These are phyloP conservation scores for Eupithecia tripunctaria DNA, from an alignment of 2,888 invertebrate genomes.

Conservation along the genomic window DNA sequence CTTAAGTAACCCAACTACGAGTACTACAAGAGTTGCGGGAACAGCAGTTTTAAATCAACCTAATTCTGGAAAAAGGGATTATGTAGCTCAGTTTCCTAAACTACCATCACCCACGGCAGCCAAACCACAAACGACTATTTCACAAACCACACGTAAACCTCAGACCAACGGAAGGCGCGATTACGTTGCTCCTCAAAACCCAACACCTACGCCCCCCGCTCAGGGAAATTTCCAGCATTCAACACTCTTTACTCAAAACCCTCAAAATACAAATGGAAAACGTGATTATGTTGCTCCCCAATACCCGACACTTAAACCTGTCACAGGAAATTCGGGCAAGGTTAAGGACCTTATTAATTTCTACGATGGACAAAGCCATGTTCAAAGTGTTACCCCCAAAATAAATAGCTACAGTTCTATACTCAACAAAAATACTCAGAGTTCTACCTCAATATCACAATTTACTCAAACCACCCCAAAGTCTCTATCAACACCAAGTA, in stretches of 20 bases:
- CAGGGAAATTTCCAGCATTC: slow-evolving; percentile 51
- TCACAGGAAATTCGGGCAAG: slow-evolving; percentile 56
- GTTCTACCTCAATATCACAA: slow-evolving; percentile 37
- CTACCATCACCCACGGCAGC: slow-evolving; percentile 36
- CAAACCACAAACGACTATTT: slow-evolving; percentile 33
- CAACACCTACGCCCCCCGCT: slow-evolving; percentile 51
- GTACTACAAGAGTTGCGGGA: slow-evolving; percentile 18
- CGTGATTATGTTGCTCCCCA: slow-evolving; percentile 70
- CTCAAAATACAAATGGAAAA: slow-evolving; percentile 49
- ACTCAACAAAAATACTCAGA: slow-evolving; percentile 51
- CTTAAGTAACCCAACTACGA: slow-evolving; percentile 41
- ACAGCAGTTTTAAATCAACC: slow-evolving; percentile 24
- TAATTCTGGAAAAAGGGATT: slow-evolving; percentile 40
- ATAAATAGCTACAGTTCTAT: slow-evolving; percentile 74
- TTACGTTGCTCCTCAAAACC: slow-evolving; percentile 66
- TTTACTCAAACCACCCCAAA: slow-evolving; percentile 47
- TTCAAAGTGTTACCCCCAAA: slow-evolving; percentile 53
- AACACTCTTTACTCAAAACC: slow-evolving; percentile 31
- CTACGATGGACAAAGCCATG: slow-evolving; percentile 63
- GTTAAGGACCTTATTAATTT: slow-evolving; percentile 75
- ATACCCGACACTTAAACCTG: slow-evolving; percentile 54
- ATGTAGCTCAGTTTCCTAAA: slow-evolving; percentile 33
- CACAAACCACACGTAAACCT: slow-evolving; percentile 33
- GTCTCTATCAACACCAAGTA: slow-evolving; percentile 51
- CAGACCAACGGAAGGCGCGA: slow-evolving; percentile 60